phyloP scores from a whole-genome alignment of 2,113 vertebrate species.

The Solea senegalensis region DNA sequence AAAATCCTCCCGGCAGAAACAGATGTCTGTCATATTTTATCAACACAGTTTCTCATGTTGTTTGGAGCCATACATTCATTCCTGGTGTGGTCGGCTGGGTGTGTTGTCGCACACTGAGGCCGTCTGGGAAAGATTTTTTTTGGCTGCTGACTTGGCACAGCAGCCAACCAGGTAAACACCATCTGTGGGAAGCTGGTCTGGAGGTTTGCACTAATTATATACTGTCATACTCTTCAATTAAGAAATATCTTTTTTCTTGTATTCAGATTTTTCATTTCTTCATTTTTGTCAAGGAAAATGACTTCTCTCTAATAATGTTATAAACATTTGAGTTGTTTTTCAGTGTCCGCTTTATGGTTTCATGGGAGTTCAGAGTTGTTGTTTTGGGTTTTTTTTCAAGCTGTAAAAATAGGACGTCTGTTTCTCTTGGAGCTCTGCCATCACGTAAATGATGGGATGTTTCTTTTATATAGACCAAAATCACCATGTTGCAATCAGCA shows the following conservation, averaged over 20 bases:
- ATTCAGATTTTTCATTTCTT: constrained; percentile 17
- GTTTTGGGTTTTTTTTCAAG: background rate
- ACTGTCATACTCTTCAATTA: constrained; percentile 48
- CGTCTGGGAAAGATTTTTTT: constrained; percentile 50
- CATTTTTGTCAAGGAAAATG: constrained; percentile 1
- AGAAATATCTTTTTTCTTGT: constrained; percentile 27
- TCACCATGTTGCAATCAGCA: constrained; percentile 20
- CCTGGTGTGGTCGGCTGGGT: constrained; percentile 38
- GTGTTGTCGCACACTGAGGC: constrained; percentile 45
- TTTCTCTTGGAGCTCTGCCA: background rate
- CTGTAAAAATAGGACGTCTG: background rate
- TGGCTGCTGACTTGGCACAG: constrained; percentile 60
- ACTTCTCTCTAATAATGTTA: background rate
- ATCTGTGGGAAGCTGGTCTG: constrained; percentile 66
- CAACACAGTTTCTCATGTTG: constrained; percentile 26
- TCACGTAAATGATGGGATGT: constrained; percentile 9
- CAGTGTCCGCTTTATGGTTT: background rate
- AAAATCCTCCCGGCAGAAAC: background rate
- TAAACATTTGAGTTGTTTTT: background rate
- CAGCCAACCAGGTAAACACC: constrained; percentile 69
- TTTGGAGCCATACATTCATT: constrained; percentile 21
- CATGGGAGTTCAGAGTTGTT: background rate
- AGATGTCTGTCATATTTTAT: constrained; percentile 16
- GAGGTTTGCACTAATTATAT: constrained; percentile 60
- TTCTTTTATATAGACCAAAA: constrained; percentile 14